A percentile compares a stretch with the other conserved stretches of the same genome.
Conservation (phyloP, 92 coral and sea anemone species). For the Porites rus region DNA sequence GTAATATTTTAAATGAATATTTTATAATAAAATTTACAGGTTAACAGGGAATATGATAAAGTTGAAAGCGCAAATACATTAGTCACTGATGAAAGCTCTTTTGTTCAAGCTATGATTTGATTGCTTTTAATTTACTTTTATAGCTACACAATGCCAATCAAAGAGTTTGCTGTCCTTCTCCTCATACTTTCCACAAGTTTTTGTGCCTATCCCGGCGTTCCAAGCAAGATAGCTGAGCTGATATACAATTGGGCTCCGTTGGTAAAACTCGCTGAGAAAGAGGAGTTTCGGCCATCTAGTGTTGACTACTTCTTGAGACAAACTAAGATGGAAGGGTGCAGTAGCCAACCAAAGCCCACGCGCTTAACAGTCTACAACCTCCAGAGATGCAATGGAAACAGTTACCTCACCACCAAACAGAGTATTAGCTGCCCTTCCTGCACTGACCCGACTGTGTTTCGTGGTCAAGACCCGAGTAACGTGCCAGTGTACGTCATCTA, state of each 20-base stretch:
- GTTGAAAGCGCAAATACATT: too few relatives aligned
- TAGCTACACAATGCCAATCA: background rate
- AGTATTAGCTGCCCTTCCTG: background rate
- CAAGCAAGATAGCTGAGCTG: background rate
- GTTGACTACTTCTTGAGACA: background rate
- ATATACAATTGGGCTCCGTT: conserved; percentile 22
- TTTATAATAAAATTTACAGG: too few relatives aligned
- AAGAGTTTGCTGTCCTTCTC: background rate
- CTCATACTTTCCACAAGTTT: background rate
- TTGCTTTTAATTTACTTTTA: conserved; percentile 7
- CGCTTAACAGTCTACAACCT: too few relatives aligned
- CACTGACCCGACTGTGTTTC: background rate
- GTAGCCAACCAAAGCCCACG: background rate
- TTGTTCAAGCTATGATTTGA: background rate
- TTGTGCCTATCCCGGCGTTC: conserved; percentile 3
- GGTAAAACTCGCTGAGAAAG: background rate
- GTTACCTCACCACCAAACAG: background rate
- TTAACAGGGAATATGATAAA: too few relatives aligned
- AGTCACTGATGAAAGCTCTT: too few relatives aligned
- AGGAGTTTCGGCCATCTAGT: background rate
- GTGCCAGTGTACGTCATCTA: conserved; percentile 42
- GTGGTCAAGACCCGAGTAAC: conserved; percentile 4
- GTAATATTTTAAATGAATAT: too few relatives aligned
- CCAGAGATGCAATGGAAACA: background rate
- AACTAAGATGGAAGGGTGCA: background rate